Percentiles rank a stretch among this genome's conserved stretches.
Evolutionary conservation across 2,888 invertebrate genomes (phyloP).

Genomic region (Eucriotettix oculatus): DNA sequence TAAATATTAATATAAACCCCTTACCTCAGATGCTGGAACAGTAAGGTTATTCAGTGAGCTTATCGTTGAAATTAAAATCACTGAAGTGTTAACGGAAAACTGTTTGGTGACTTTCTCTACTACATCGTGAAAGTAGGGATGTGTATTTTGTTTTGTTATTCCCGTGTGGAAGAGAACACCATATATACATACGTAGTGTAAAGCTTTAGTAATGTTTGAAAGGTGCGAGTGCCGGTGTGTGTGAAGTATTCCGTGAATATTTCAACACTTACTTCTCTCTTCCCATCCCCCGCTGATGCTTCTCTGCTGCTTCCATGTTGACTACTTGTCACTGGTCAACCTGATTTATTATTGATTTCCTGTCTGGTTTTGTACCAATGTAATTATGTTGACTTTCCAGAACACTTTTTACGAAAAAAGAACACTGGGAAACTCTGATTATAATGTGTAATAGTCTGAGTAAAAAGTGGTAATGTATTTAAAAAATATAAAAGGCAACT

Average conservation of each 20-base stretch:
- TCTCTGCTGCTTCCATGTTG: conserved; percentile 7
- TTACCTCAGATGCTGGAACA: background rate
- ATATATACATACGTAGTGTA: conserved; percentile 9
- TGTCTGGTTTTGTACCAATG: conserved; percentile 5
- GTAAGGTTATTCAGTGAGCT: background rate
- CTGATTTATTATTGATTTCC: background rate
- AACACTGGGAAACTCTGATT: background rate
- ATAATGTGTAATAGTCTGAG: background rate
- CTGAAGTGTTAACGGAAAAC: background rate
- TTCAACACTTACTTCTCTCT: conserved; percentile 14
- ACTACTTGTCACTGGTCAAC: conserved; percentile 5
- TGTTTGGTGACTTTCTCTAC: conserved; percentile 4
- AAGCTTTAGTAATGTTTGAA: conserved; percentile 8
- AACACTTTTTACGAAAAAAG: conserved; percentile 2
- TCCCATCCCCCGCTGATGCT: conserved; percentile 2
- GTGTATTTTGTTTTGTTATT: conserved; percentile 7
- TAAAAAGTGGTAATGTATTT: conserved; percentile 1
- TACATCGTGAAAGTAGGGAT: conserved; percentile 3
- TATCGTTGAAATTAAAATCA: background rate
- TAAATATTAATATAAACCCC: background rate
- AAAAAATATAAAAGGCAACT: conserved; percentile 2
- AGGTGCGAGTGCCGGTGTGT: background rate
- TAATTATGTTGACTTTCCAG: conserved; percentile 5
- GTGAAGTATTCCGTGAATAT: conserved; percentile 27
- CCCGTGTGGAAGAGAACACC: conserved; percentile 3